phyloP scores from a whole-genome alignment of 2,113 vertebrate genomes.

The Empidonax traillii region DNA sequence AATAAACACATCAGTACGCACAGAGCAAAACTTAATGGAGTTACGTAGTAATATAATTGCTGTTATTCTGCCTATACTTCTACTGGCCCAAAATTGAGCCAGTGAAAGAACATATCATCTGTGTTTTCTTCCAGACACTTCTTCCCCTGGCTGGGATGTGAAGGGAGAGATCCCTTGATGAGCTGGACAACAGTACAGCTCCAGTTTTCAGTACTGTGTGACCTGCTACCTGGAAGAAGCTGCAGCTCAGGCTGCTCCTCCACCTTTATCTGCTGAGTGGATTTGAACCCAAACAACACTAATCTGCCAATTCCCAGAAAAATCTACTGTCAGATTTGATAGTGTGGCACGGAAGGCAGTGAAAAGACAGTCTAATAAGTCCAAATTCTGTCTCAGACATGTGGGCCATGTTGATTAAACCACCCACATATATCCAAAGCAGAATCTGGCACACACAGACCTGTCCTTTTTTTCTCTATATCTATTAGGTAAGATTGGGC shows the following conservation, averaged over 20 bases:
- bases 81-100: neutral
- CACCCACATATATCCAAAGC: neutral
- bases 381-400: neutral
- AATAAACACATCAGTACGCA: neutral
- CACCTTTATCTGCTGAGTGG: neutral
- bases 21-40: neutral
- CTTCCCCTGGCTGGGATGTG: neutral
- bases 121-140: neutral
- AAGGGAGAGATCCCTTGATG: neutral
- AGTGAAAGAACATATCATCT: neutral
- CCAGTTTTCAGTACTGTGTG: neutral
- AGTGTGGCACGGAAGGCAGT: neutral
- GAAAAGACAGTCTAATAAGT: conserved; percentile 46
- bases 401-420: conserved; percentile 34
- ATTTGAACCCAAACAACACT: neutral
- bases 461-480: neutral
- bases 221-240: neutral
- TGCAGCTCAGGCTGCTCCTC: neutral
- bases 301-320: neutral
- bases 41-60: neutral
- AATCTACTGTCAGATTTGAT: neutral
- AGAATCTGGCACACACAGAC: conserved; percentile 34
- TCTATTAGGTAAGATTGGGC: neutral
- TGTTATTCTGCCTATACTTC: neutral
- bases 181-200: neutral